Evolutionary conservation across 2,888 invertebrate species (phyloP), one percentile per base, ranked within the genome.

Genomic region (Mesorhabditis spiculigera): DNA sequence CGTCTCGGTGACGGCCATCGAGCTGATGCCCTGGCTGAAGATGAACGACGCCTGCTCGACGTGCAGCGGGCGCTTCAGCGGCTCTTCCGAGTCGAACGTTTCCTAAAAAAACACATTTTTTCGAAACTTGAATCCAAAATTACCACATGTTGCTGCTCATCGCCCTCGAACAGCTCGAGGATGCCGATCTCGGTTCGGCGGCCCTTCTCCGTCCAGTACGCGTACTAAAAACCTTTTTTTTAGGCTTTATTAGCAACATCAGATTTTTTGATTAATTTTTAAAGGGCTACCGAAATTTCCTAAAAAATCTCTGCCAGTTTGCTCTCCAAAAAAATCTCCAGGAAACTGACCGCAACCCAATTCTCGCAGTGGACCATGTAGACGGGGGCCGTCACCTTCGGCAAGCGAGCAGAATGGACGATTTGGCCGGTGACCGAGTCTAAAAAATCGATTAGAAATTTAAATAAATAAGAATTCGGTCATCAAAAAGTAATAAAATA

Each of bases 281-380:
- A 13, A 42, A 4, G 44, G 1, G 1, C 43, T 3, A 41, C 43
- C 13, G 6, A 16, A 62, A 63, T 13, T 58, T 58, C 58, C 28
- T 28, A 28, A 28, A 28, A 3, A 28, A 28, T 28, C 28, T 28
- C 28, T 28, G 28, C 28, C 28, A 28, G 28, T 28, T 28, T 28
- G 28, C 28, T 3, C 28, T 28, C 28, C 28, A 28, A 28, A 28
- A n/a, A 28, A 43, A 43, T 50, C 61, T 41, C 43, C 41, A 10
- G 61, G 45, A 62, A 68, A 85, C 88, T 84, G 78, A 89, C 89
- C 80, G 94, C 92, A 65, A 96, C 87, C 92, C 95, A 95, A 89
- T 99, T 95, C 88, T 99, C 98, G 0, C 94, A 93, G 88, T 97
- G 96, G 13, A 97, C 92, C 67, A 94, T 89, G 84, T 92, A 91